These are phyloP conservation scores for Sebastolobus alascanus DNA, from an alignment of 2,797 vertebrate genomes.

Conservation along the genomic window DNA sequence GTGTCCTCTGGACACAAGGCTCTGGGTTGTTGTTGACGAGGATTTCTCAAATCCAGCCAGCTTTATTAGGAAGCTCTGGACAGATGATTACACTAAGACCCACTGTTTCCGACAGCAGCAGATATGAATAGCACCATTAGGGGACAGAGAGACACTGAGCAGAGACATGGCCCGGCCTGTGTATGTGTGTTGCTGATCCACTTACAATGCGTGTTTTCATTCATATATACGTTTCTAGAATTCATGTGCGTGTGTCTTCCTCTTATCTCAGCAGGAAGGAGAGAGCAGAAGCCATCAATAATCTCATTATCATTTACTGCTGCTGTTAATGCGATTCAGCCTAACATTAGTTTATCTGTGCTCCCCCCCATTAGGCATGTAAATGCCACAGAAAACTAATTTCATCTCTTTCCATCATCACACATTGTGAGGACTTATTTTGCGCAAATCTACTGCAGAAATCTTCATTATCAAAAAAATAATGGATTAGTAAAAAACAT, in stretches of 20 bases:
- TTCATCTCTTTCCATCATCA: constrained; percentile 21
- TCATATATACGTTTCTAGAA: not conserved
- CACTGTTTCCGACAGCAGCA: constrained; percentile 60
- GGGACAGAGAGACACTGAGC: constrained; percentile 53
- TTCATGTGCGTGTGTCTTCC: not conserved
- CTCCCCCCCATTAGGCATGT: constrained; percentile 19
- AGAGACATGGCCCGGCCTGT: constrained; percentile 35
- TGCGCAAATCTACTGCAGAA: not conserved
- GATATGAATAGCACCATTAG: constrained; percentile 70
- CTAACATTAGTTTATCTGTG: constrained; percentile 29
- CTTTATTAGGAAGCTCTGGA: constrained; percentile 55
- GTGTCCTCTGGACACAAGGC: constrained; percentile 39
- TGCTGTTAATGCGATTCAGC: constrained; percentile 42
- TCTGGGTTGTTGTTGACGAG: constrained; percentile 43
- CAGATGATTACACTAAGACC: constrained; percentile 70
- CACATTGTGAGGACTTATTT: not conserved
- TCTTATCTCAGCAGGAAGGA: constrained; percentile 41
- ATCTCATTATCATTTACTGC: constrained; percentile 47
- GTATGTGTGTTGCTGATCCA: constrained; percentile 20
- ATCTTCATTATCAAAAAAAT: constrained; percentile 16
- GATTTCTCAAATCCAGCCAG: constrained; percentile 55
- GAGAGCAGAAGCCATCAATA: constrained; percentile 31
- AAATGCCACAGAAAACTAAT: constrained; percentile 37
- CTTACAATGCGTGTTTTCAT: constrained; percentile 24
- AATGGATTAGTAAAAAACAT: constrained; percentile 1